Base-by-base conservation (phyloP, 2,888 invertebrate species). In the Molorchus minor region DNA sequence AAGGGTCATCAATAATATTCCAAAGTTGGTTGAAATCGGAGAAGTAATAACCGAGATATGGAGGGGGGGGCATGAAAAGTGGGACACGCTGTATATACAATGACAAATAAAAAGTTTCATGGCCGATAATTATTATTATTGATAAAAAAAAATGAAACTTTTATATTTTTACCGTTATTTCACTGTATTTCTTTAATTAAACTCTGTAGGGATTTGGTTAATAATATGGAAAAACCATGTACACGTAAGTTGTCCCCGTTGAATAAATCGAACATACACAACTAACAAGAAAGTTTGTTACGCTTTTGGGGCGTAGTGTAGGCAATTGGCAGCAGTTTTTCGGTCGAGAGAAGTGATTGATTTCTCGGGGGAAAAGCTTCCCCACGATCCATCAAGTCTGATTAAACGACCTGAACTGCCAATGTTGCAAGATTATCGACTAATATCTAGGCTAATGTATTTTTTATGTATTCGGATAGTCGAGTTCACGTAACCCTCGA, bases 371-470 rank as follows among this genome's bases (percentile, higher is more conserved):
- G 78, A 77, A 68, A 71, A 67, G 66, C 75, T 69, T n/a, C 75
- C 75, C 76, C 72, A 72, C 74, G 70, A 78, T 77, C 78, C 77
- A 78, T 79, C 79, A 77, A 72, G 68, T 69, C 74, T 77, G 77
- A 79, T 79, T 79, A 79, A 77, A 78, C 73, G 74, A 70, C 64
- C 70, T 68, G 67, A 66, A 71, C 68, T 70, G 72, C 67, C 71
- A 70, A 75, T 75, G 72, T 71, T 71, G 69, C 66, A 57, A 72
- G 75, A 76, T 77, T 75, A 77, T 75, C 75, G 73, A 71, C 72
- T 76, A 76, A 75, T 76, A 75, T 75, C 72, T 70, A 67, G 70
- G 72, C 73, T 77, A 76, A 77, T 77, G 76, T 73, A 75, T 76
- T 77, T 77, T 77, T 76, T 75, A 75, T 76, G 73, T 73, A 71